phyloP scores from a whole-genome alignment of 2,888 invertebrate species.

The Temnothorax unifasciatus region DNA sequence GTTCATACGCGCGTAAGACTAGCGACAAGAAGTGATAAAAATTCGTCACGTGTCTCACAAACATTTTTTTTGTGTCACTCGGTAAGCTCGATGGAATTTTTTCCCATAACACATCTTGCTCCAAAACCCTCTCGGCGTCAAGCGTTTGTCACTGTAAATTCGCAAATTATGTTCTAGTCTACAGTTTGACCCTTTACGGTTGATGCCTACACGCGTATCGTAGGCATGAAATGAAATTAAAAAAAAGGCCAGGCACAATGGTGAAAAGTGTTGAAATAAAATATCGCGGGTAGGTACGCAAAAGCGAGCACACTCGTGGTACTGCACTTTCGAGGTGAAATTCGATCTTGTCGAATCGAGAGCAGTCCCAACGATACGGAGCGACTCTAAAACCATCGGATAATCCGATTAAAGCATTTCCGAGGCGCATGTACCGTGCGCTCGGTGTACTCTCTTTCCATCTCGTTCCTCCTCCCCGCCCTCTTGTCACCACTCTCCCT shows the following conservation, averaged over 20 bases:
- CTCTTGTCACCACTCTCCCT: neutral
- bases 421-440: constrained; percentile 59
- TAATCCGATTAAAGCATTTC: constrained; percentile 82
- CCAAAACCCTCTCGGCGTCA: neutral
- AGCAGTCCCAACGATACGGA: constrained; percentile 52
- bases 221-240: too few relatives aligned
- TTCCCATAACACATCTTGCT: neutral
- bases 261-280: constrained; percentile 38
- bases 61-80: constrained; percentile 1
- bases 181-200: constrained; percentile 7
- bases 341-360: constrained; percentile 60
- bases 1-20: constrained; percentile 39
- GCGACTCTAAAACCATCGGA: constrained; percentile 76
- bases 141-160: neutral
- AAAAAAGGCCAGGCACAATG: neutral
- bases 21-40: constrained; percentile 58
- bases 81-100: neutral
- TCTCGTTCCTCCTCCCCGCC: constrained; percentile 14
- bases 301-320: constrained; percentile 18
- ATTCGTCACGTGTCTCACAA: constrained; percentile 27
- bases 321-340: constrained; percentile 59
- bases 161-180: neutral
- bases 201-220: neutral
- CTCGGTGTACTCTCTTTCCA: constrained; percentile 55
- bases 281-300: neutral